A percentile compares a stretch with the other conserved stretches of the same genome.
phyloP scores from a whole-genome alignment of 2,888 invertebrate species.

The Cerastis leucographa region DNA sequence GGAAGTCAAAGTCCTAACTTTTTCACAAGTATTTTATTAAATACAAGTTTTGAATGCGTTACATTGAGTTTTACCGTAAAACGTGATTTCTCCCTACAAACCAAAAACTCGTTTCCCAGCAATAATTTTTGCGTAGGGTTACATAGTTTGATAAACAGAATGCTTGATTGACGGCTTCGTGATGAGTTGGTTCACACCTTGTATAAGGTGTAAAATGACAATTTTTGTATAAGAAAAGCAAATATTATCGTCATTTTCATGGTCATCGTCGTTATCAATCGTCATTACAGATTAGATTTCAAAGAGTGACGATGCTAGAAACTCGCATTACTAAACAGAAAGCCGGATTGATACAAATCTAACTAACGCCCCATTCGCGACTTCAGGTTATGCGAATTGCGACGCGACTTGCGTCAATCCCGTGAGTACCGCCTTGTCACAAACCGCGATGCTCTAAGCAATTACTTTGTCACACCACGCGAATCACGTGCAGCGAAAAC shows the following conservation, averaged over 20 bases:
- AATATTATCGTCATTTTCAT: background rate
- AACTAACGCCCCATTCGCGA: background rate
- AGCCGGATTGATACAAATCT: background rate
- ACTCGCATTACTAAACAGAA: background rate
- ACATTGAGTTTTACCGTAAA: no score
- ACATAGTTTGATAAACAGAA: no score
- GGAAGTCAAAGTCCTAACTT: no score
- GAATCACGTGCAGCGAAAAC: background rate
- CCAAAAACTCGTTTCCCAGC: no score
- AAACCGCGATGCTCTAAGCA: background rate
- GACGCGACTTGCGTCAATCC: background rate
- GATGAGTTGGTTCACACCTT: no score
- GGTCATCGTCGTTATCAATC: background rate
- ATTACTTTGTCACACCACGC: background rate
- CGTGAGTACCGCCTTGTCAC: background rate
- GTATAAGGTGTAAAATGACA: slow-evolving; percentile 1
- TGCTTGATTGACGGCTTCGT: no score
- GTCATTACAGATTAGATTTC: background rate
- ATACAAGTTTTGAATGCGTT: no score
- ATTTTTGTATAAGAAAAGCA: background rate
- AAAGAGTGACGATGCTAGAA: background rate
- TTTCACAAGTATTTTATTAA: no score
- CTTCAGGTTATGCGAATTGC: background rate
- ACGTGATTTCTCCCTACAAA: no score
- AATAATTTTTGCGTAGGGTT: no score